These are phyloP conservation scores for Phymastichus coffea DNA, from an alignment of 1,140 invertebrate species.

Conservation along the genomic window DNA sequence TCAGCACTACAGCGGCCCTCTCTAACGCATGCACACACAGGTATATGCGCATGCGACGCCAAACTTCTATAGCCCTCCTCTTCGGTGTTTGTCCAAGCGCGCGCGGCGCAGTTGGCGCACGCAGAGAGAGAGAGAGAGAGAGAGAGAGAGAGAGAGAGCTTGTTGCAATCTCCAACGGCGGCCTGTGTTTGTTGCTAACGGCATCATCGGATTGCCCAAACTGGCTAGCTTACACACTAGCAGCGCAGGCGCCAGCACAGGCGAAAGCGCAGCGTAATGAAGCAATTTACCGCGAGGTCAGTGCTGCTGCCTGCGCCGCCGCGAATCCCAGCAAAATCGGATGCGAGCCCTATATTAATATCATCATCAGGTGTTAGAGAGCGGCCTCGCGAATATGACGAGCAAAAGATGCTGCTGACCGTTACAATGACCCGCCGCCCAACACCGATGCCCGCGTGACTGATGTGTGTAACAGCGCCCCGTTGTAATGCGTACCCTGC, in stretches of 20 bases:
- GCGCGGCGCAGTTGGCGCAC: slow-evolving; percentile 8
- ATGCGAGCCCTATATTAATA: slow-evolving; percentile 30
- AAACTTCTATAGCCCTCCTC: neutral
- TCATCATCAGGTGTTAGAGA: too few relatives aligned
- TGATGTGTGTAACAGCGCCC: slow-evolving; percentile 15
- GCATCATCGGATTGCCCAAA: slow-evolving; percentile 46
- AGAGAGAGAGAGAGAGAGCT: slow-evolving; percentile 8
- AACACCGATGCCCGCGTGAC: too few relatives aligned
- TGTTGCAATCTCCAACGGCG: slow-evolving; percentile 17
- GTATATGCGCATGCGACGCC: neutral
- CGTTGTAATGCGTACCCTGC: slow-evolving; percentile 24
- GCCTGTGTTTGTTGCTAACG: slow-evolving; percentile 32
- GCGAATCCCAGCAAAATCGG: too few relatives aligned
- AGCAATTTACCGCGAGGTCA: slow-evolving; percentile 43
- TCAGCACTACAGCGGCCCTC: slow-evolving; percentile 29
- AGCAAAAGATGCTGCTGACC: neutral
- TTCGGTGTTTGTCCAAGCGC: slow-evolving; percentile 8
- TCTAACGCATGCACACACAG: neutral
- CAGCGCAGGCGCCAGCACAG: too few relatives aligned
- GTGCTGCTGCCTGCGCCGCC: slow-evolving; percentile 1
- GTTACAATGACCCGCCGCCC: neutral
- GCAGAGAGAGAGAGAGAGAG: slow-evolving; percentile 23
- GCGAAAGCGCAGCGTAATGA: slow-evolving; percentile 39
- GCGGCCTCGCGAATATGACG: slow-evolving; percentile 10
- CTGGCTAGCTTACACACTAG: slow-evolving; percentile 42